A percentile compares a stretch with the other conserved stretches of the same genome.
Conservation (phyloP, 2,888 invertebrate species). For the Thereva nobilitata region DNA sequence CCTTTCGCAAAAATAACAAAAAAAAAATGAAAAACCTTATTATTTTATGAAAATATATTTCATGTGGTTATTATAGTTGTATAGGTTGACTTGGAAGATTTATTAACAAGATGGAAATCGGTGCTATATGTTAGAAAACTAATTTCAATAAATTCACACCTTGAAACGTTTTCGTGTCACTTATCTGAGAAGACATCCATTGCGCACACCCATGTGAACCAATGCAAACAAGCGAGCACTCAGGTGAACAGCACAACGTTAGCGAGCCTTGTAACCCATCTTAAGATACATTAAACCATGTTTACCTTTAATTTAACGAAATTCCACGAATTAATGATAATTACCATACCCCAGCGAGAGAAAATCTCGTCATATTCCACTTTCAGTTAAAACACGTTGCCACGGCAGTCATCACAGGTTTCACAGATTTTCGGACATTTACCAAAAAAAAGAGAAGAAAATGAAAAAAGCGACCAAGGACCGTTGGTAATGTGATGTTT, state of each 20-base stretch:
- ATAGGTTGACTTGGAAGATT: too few relatives aligned
- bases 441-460: conserved; percentile 19
- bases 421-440: conserved; percentile 12
- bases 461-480: conserved; percentile 13
- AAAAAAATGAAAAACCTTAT: too few relatives aligned
- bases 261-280: conserved; percentile 29
- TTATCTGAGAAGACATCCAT: conserved; percentile 23
- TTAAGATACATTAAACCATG: conserved; percentile 42
- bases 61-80: too few relatives aligned
- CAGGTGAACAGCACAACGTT: conserved; percentile 16
- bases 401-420: conserved; percentile 1
- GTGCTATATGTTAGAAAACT: not conserved
- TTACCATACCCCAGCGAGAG: conserved; percentile 34
- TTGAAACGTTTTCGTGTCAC: conserved; percentile 29
- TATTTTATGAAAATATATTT: too few relatives aligned
- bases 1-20: too few relatives aligned
- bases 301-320: conserved; percentile 42
- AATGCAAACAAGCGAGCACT: conserved; percentile 24
- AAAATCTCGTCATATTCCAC: conserved; percentile 24
- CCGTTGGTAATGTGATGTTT: conserved; percentile 12
- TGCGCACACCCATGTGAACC: conserved; percentile 16
- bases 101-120: too few relatives aligned
- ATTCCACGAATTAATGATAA: conserved; percentile 42
- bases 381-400: conserved; percentile 22
- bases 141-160: conserved; percentile 32